phyloP scores from a whole-genome alignment of 2,888 invertebrate genomes.

The Copidosoma aretas region DNA sequence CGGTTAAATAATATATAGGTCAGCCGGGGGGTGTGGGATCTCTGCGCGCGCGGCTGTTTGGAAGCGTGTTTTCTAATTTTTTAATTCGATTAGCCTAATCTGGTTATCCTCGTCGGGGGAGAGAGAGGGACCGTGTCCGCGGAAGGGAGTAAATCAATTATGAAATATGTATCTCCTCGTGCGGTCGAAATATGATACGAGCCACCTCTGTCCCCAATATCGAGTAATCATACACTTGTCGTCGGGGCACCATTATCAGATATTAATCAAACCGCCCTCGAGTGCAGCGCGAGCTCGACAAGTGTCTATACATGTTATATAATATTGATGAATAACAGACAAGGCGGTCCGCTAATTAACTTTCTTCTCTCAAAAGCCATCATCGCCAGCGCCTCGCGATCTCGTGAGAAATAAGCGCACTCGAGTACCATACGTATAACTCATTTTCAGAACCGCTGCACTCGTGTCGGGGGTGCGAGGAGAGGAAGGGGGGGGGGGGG shows the following conservation, averaged over 20 bases:
- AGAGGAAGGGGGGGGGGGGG: too few relatives aligned
- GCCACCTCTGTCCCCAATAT: too few relatives aligned
- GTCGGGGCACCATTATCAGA: not conserved
- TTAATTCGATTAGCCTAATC: conserved; percentile 33
- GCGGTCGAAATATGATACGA: not conserved
- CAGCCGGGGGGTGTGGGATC: too few relatives aligned
- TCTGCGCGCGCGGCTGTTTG: too few relatives aligned
- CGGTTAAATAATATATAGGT: not conserved
- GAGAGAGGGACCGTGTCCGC: not conserved
- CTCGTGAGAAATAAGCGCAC: not conserved
- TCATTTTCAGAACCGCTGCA: not conserved
- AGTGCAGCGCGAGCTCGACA: conserved; percentile 18
- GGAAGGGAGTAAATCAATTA: conserved; percentile 15
- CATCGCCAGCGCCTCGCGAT: conserved; percentile 38
- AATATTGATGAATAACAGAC: conserved; percentile 52
- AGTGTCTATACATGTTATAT: conserved; percentile 51
- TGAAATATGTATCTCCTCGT: not conserved
- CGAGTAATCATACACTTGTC: not conserved
- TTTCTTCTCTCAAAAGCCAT: conserved; percentile 48
- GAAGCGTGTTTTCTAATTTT: conserved; percentile 16
- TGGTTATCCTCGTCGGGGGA: not conserved
- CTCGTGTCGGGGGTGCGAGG: too few relatives aligned
- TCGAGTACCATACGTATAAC: not conserved
- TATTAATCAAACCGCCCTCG: not conserved
- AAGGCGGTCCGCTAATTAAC: conserved; percentile 54